Base-by-base conservation (phyloP, 2,888 invertebrate genomes). In the Panopea generosa region DNA sequence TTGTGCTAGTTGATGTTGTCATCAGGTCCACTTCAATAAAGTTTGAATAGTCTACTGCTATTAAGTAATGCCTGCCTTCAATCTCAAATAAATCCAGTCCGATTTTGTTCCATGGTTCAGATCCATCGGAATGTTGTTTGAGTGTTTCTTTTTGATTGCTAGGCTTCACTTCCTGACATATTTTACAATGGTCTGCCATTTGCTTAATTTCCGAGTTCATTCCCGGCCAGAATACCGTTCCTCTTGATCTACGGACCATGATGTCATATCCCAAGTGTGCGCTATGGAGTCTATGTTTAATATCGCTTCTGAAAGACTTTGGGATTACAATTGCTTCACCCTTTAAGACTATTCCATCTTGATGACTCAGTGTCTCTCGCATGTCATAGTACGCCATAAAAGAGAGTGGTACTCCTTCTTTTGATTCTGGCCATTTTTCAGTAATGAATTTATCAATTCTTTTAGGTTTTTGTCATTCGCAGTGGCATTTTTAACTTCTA, bases 1-100 rank as follows among this genome's bases (percentile, higher is more conserved):
- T 57, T 33, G 47, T 16, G 40, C 67, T 40, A 27, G 67, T 71
- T 38, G 62, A 60, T 27, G 60, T 33, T 16, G 52, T 24, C 4
- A 75, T 59, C 20, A 56, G 6, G 24, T 60, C 65, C 0, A 76
- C 6, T 56, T 73, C 77, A 14, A 45, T 53, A 43, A 43, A 81
- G 22, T 77, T 65, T 49, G 69, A 69, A 38, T 67, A 74, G 26
- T 77, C 76, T 0, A 81, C 74, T 20, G 73, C 67, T 1, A 77
- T 27, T 16, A 74, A 56, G 53, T 67, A 72, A 66, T 81, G 52
- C 4, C 24, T 27, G 18, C 60, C 43, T 2, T 72, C 45, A 7
- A 65, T 29, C 11, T 60, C 29, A 47, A 82, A 82, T 1, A 77
- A 14, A 47, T 77, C 74, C 6, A 65, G 52, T 11, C 68, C 68